phyloP scores from a whole-genome alignment of 2,113 vertebrate species.

The Ageneiosus marmoratus region DNA sequence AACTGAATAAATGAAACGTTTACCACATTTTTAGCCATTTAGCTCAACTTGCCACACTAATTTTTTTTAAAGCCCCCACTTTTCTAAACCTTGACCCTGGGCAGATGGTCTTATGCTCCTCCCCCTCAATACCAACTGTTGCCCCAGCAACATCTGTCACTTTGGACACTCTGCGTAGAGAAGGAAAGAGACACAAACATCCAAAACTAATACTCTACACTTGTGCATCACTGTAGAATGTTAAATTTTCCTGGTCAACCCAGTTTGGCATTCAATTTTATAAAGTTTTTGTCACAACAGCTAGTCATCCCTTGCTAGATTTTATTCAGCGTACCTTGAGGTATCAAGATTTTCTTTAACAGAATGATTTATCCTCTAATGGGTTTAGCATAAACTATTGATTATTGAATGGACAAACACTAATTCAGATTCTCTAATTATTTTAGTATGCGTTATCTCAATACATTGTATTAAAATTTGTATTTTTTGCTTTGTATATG shows the following conservation, averaged over 20 bases:
- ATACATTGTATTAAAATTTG: background rate
- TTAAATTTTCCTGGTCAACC: background rate
- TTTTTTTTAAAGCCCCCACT: constrained; percentile 54
- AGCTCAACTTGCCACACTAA: constrained; percentile 40
- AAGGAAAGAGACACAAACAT: background rate
- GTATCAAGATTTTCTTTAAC: no score
- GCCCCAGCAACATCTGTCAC: constrained; percentile 81
- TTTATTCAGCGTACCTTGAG: no score
- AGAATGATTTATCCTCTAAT: background rate
- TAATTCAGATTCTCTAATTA: background rate
- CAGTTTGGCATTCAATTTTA: no score
- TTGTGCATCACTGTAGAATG: background rate
- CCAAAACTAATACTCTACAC: background rate
- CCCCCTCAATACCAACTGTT: constrained; percentile 80
- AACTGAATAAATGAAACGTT: constrained; percentile 34
- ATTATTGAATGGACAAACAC: no score
- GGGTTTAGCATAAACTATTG: background rate
- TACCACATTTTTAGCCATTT: constrained; percentile 15
- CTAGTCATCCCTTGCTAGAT: no score
- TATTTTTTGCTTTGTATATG: background rate
- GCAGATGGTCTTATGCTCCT: constrained; percentile 79
- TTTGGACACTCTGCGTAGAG: constrained; percentile 25
- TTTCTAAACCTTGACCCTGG: constrained; percentile 78
- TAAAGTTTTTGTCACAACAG: background rate
- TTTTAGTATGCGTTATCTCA: background rate